Conservation (phyloP, 1,140 invertebrate genomes). For the Rhizoglyphus robini region DNA sequence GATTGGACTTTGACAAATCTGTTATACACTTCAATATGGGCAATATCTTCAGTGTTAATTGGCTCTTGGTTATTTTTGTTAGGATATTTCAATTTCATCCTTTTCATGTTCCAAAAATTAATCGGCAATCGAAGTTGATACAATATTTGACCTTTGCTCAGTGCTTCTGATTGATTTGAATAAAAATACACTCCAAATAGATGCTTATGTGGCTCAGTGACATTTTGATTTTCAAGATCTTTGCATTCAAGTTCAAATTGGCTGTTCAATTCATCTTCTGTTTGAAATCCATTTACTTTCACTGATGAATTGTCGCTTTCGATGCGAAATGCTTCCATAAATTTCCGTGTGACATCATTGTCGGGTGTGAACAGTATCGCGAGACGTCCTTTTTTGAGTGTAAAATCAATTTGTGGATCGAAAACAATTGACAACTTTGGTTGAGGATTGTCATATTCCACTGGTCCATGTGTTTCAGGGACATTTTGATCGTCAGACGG, state of each 20-base stretch:
- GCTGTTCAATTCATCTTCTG: not conserved
- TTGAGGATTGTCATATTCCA: too few relatives aligned
- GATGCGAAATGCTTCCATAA: conserved; percentile 7
- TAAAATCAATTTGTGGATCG: too few relatives aligned
- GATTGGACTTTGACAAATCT: not conserved
- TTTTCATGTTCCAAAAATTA: too few relatives aligned
- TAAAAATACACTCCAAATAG: conserved; percentile 14
- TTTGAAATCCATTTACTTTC: too few relatives aligned
- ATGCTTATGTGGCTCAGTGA: conserved; percentile 11
- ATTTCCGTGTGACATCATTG: conserved; percentile 14
- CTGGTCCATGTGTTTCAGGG: conserved; percentile 10
- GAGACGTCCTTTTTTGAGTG: too few relatives aligned
- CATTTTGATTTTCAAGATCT: conserved; percentile 6
- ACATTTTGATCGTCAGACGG: not conserved
- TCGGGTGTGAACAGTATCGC: conserved; percentile 17
- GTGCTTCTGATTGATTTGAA: not conserved
- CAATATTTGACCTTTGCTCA: not conserved
- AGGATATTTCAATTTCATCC: too few relatives aligned
- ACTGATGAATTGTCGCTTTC: too few relatives aligned
- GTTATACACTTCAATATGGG: too few relatives aligned
- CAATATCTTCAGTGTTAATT: not conserved
- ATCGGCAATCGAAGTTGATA: too few relatives aligned
- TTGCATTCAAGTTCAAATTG: conserved; percentile 4
- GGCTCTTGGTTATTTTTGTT: not conserved
- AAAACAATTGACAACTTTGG: too few relatives aligned